Conservation (phyloP, 2,113 vertebrate species). For the Trinectes maculatus region DNA sequence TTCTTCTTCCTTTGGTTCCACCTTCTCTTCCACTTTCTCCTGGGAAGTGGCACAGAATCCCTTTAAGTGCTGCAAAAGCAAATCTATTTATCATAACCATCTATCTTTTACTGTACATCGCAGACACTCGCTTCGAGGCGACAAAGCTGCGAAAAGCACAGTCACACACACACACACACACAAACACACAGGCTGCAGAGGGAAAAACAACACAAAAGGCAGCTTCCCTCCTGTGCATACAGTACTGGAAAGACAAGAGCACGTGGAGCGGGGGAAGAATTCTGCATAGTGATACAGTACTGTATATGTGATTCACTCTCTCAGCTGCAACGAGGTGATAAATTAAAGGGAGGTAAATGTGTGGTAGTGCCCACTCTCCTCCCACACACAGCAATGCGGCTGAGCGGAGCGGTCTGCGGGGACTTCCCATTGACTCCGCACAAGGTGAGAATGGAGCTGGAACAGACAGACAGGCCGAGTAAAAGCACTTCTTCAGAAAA, state of each 20-base stretch:
- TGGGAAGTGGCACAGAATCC: slow-evolving; percentile 81
- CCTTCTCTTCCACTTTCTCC: slow-evolving; percentile 55
- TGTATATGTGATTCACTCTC: slow-evolving; percentile 32
- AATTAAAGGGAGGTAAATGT: slow-evolving; percentile 68
- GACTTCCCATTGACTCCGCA: slow-evolving; percentile 77
- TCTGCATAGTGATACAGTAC: slow-evolving; percentile 43
- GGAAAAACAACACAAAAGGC: slow-evolving; percentile 13
- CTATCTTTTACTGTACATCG: slow-evolving; percentile 57
- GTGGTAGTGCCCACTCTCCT: slow-evolving; percentile 55
- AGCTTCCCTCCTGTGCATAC: background rate
- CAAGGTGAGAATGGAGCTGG: slow-evolving; percentile 70
- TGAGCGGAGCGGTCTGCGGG: slow-evolving; percentile 62
- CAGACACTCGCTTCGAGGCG: slow-evolving; percentile 11
- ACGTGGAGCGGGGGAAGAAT: background rate
- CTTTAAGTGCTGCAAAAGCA: slow-evolving; percentile 78
- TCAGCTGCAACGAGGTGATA: slow-evolving; percentile 42
- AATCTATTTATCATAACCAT: slow-evolving; percentile 77
- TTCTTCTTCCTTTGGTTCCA: slow-evolving; percentile 31
- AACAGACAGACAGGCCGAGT: slow-evolving; percentile 65
- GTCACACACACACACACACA: slow-evolving; percentile 21
- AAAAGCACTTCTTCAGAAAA: slow-evolving; percentile 66
- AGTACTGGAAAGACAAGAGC: slow-evolving; percentile 35
- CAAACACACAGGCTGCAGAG: slow-evolving; percentile 1
- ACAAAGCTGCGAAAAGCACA: slow-evolving; percentile 49
- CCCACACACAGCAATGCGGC: slow-evolving; percentile 71